phyloP scores from a whole-genome alignment of 2,888 invertebrate species.

The Lasius fuliginosus region DNA sequence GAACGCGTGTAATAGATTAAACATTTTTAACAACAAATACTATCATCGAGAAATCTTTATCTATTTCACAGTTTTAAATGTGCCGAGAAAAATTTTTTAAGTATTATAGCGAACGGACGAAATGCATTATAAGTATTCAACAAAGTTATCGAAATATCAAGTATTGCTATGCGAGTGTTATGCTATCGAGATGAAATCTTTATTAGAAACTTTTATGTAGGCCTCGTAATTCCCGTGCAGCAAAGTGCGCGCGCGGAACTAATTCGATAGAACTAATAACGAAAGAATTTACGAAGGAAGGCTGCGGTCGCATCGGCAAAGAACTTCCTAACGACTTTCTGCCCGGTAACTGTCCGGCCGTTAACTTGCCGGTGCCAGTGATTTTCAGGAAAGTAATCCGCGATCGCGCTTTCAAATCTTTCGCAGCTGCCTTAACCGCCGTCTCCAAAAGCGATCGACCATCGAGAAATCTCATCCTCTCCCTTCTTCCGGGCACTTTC shows the following conservation, averaged over 20 bases:
- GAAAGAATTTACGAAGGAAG: slow-evolving; percentile 56
- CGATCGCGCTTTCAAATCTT: slow-evolving; percentile 49
- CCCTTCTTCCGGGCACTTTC: slow-evolving; percentile 9
- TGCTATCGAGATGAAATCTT: slow-evolving; percentile 47
- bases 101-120: not conserved
- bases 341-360: slow-evolving; percentile 58
- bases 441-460: slow-evolving; percentile 26
- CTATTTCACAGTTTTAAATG: not conserved
- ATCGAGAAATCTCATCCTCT: slow-evolving; percentile 29
- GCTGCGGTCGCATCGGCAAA: slow-evolving; percentile 33
- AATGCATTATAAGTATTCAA: not conserved
- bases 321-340: slow-evolving; percentile 68
- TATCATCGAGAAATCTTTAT: not conserved
- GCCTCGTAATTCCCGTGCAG: slow-evolving; percentile 32
- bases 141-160: slow-evolving; percentile 25
- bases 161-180: not conserved
- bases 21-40: not conserved
- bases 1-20: not conserved
- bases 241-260: slow-evolving; percentile 23
- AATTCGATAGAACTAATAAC: slow-evolving; percentile 63
- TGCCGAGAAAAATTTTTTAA: slow-evolving; percentile 1
- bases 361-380: slow-evolving; percentile 54
- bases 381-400: slow-evolving; percentile 59
- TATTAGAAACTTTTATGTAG: slow-evolving; percentile 39
- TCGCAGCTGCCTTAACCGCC: not conserved